These are phyloP conservation scores for Diceros bicornis DNA, from an alignment of 2,797 vertebrate species.

Conservation along the genomic window DNA sequence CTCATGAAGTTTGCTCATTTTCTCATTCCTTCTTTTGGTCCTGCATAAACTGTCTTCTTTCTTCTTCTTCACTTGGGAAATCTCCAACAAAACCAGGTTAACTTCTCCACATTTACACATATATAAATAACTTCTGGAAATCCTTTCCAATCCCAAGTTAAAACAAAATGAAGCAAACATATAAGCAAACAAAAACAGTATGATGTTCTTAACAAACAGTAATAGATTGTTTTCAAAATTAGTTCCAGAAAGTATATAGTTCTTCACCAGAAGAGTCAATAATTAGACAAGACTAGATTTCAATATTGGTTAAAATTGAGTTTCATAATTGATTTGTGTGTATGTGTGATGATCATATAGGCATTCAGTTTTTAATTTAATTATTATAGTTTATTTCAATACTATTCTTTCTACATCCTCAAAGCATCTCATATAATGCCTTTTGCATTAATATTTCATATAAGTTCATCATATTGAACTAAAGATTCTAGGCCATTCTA, in stretches of 20 bases:
- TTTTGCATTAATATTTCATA: background rate
- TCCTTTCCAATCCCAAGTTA: constrained; percentile 43
- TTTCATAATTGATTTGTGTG: background rate
- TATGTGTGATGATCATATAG: background rate
- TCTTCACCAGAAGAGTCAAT: background rate
- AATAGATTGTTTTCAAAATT: constrained; percentile 49
- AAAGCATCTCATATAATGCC: background rate
- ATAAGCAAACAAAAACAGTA: background rate
- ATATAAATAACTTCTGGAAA: constrained; percentile 69
- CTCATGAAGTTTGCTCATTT: constrained; percentile 45
- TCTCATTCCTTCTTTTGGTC: background rate
- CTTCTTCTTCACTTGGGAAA: constrained; percentile 67
- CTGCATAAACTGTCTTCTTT: background rate
- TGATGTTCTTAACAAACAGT: background rate
- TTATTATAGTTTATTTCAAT: background rate
- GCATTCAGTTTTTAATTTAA: background rate
- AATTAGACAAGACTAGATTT: background rate
- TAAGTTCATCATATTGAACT: background rate
- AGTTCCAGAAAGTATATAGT: constrained; percentile 17
- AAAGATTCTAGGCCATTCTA: background rate
- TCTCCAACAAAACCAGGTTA: constrained; percentile 80
- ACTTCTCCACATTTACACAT: constrained; percentile 64
- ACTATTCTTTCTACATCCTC: background rate
- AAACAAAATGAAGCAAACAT: constrained; percentile 56
- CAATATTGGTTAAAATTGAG: background rate